Conservation (phyloP, 2,113 vertebrate species). For the Syngnathoides biaculeatus region DNA sequence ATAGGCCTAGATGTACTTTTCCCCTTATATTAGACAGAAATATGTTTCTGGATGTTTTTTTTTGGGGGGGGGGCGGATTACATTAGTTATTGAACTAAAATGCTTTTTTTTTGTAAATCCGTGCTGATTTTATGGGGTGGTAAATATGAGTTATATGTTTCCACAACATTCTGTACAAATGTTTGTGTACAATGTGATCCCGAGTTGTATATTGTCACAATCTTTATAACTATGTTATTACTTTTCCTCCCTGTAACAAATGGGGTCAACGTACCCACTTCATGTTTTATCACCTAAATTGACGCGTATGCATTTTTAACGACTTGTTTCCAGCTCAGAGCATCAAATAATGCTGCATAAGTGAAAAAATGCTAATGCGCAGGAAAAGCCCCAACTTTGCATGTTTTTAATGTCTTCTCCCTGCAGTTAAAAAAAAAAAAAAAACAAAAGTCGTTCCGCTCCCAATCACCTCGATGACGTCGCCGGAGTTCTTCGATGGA, state of each 20-base stretch:
- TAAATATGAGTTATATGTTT: too few species aligned
- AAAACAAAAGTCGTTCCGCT: too few species aligned
- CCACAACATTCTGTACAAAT: too few species aligned
- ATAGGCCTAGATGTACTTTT: too few species aligned
- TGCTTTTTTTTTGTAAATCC: too few species aligned
- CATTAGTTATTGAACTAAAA: too few species aligned
- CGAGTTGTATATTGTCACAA: background rate
- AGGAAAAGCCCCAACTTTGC: slow-evolving; percentile 43
- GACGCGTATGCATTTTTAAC: slow-evolving; percentile 74
- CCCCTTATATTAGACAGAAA: too few species aligned
- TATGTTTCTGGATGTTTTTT: too few species aligned
- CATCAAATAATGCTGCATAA: slow-evolving; percentile 64
- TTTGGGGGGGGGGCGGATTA: too few species aligned
- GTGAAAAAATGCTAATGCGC: slow-evolving; percentile 59
- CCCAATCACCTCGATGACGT: slow-evolving; percentile 28
- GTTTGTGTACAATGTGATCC: background rate
- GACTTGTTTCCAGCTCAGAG: slow-evolving; percentile 39
- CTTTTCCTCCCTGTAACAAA: background rate
- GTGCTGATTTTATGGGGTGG: too few species aligned
- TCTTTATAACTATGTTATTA: background rate
- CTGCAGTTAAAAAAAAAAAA: slow-evolving; percentile 21
- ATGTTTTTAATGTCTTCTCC: slow-evolving; percentile 36
- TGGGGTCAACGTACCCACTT: slow-evolving; percentile 13
- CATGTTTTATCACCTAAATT: slow-evolving; percentile 53
- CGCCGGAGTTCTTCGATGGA: slow-evolving; percentile 39